Conservation (phyloP, 2,113 vertebrate genomes). For the Corythaeola cristata region DNA sequence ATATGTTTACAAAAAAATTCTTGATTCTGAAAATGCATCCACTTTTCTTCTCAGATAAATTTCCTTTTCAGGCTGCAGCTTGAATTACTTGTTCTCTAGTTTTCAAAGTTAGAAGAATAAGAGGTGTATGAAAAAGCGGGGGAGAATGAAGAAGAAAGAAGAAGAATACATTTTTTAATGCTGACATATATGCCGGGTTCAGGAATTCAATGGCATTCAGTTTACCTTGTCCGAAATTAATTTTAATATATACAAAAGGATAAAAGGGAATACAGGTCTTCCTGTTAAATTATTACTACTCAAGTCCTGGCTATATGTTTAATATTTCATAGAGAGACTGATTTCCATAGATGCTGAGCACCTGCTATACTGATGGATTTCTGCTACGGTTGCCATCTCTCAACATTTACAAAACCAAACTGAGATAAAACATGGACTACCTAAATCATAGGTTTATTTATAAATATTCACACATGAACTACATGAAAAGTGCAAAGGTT, state of each 20-base stretch:
- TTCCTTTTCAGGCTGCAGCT: background rate
- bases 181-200: background rate
- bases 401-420: background rate
- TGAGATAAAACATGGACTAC: background rate
- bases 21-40: background rate
- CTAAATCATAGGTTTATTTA: constrained; percentile 33
- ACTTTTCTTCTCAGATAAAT: background rate
- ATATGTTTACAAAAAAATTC: background rate
- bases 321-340: constrained; percentile 56
- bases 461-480: constrained; percentile 15
- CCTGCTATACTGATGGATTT: background rate
- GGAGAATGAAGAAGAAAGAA: background rate
- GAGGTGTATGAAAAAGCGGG: background rate
- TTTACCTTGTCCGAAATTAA: constrained; percentile 54
- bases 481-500: constrained; percentile 10
- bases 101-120: background rate
- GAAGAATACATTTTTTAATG: background rate
- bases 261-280: constrained; percentile 54
- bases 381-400: constrained; percentile 21
- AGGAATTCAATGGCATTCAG: background rate
- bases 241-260: constrained; percentile 60
- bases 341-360: constrained; percentile 56
- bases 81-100: background rate
- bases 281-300: constrained; percentile 53
- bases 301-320: constrained; percentile 26